phyloP scores from a whole-genome alignment of 1,140 invertebrate species.

The Drosophila trapezifrons region DNA sequence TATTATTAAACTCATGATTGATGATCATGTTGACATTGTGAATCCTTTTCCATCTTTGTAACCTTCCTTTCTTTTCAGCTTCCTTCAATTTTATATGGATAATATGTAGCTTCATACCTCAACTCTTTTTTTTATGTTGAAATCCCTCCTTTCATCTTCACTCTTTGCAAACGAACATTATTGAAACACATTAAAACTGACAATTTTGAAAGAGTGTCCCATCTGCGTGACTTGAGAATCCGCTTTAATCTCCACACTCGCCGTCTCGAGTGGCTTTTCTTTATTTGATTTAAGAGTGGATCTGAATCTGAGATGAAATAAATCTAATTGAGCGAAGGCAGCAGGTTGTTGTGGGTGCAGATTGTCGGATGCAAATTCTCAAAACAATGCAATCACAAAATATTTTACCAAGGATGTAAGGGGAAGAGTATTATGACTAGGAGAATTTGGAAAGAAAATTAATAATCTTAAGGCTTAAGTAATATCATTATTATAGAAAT shows the following conservation, averaged over 20 bases:
- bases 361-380: not conserved
- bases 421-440: not conserved
- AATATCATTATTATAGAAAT: too few relatives aligned
- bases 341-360: not conserved
- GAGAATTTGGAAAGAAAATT: not conserved
- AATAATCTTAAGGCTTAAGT: not conserved
- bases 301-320: constrained; percentile 17
- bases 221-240: not conserved
- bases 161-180: constrained; percentile 8
- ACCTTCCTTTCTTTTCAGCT: too few relatives aligned
- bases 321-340: constrained; percentile 21
- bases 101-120: not conserved
- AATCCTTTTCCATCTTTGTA: not conserved
- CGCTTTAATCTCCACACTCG: constrained; percentile 23
- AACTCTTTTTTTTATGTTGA: not conserved
- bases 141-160: constrained; percentile 17
- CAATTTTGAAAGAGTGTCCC: constrained; percentile 28
- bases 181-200: constrained; percentile 45
- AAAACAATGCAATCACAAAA: not conserved
- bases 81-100: not conserved
- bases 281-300: constrained; percentile 16
- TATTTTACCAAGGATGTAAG: not conserved
- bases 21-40: not conserved
- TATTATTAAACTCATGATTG: too few relatives aligned
- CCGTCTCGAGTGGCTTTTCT: constrained; percentile 44